Base-by-base conservation (phyloP, 2,113 vertebrate species). In the Eubucco bourcierii region DNA sequence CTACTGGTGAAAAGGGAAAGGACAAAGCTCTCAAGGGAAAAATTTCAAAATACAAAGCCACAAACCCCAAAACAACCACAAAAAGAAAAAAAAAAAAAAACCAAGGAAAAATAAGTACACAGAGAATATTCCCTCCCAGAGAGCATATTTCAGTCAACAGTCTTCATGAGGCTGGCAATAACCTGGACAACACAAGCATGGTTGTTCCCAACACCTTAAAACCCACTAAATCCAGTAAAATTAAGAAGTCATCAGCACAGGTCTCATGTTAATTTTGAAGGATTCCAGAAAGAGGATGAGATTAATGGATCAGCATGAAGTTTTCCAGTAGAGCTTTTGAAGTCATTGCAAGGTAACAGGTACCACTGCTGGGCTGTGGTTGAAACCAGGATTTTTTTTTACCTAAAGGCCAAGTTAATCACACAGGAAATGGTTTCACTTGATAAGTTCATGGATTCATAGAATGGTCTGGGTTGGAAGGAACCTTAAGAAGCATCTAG, bases 401-500 rank as follows among this genome's bases (percentile, higher is more conserved):
- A 15, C 5, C 31, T 73, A 37, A 24, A 41, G 37, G 19, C 28
- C 44, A 56, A 20, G 18, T 24, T 13, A 80, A n/a, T 13, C 12
- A 10, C 25, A 24, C 0, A 6, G 33, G 16, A 17, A 87, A 65
- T 23, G 1, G 8, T 7, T 72, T 41, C 31, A 7, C 16, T 33
- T 56, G 8, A 0, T 4, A 28, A 55, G 6, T 11, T 50, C 47
- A 50, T 23, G 20, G 47, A 50, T 50, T 50, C 47, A 50, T 50
- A 50, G 47, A 50, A 50, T 50, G 46, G 46, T 46, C 19, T 46
- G 46, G 46, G 46, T 50, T 50, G 47, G 47, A 50, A 50, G 20
- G 21, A 21, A 23, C 10, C 47, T 50, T 50, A 23, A 52, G 12
- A 23, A 24, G 24, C 23, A 25, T 13, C 50, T 25, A 52, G 50